These are phyloP conservation scores for Drosophila mayri DNA, from an alignment of 1,140 invertebrate genomes.

Conservation along the genomic window DNA sequence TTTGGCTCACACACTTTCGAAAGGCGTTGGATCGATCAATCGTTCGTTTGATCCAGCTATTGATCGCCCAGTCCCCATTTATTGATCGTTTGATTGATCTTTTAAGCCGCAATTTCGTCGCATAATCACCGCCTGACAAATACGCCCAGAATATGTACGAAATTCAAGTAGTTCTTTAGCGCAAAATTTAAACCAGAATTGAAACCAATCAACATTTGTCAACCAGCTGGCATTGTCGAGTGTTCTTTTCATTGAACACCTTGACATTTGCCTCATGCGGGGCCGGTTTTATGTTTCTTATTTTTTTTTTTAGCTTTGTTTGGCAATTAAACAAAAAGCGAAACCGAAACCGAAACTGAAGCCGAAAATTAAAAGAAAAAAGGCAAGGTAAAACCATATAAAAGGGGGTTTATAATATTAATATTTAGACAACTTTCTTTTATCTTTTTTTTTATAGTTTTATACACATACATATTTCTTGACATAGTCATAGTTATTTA, in stretches of 20 bases:
- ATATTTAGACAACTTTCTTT: neutral
- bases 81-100: slow-evolving; percentile 24
- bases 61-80: neutral
- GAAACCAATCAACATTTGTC: slow-evolving; percentile 37
- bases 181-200: slow-evolving; percentile 20
- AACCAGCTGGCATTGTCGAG: slow-evolving; percentile 48
- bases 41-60: neutral
- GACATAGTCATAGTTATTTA: neutral
- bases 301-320: slow-evolving; percentile 54
- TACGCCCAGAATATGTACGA: neutral
- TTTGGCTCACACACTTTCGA: slow-evolving; percentile 25
- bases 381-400: slow-evolving; percentile 15
- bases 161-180: slow-evolving; percentile 10
- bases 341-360: slow-evolving; percentile 28
- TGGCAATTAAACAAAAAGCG: slow-evolving; percentile 63
- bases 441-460: neutral
- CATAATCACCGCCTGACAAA: slow-evolving; percentile 16
- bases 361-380: slow-evolving; percentile 1
- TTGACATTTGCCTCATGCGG: slow-evolving; percentile 62
- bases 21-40: slow-evolving; percentile 16
- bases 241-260: slow-evolving; percentile 54
- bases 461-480: too few relatives aligned
- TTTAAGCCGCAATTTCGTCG: slow-evolving; percentile 8
- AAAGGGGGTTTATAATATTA: neutral
- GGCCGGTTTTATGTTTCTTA: slow-evolving; percentile 25